Evolutionary conservation across 2,113 vertebrate genomes (phyloP).

Genomic region (Accipiter virgatus): DNA sequence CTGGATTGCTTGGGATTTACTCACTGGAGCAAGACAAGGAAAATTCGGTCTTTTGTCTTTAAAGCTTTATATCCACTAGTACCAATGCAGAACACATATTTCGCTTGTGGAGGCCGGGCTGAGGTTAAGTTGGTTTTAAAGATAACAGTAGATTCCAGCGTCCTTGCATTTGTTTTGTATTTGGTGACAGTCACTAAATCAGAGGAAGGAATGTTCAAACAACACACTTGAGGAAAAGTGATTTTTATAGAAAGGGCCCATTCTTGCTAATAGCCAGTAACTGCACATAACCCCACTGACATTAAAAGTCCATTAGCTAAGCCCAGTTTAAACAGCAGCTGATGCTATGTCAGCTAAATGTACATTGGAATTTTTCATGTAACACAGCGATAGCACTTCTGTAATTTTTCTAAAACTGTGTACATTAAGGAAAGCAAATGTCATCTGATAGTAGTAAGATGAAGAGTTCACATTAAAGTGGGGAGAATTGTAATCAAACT

Average conservation of each 20-base stretch:
- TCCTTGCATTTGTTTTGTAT: slow-evolving; percentile 77
- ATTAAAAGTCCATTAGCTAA: slow-evolving; percentile 93
- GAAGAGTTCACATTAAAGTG: slow-evolving; percentile 47
- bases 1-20: not conserved
- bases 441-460: slow-evolving; percentile 65
- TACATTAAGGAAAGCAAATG: slow-evolving; percentile 77
- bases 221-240: slow-evolving; percentile 77
- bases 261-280: slow-evolving; percentile 80
- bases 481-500: slow-evolving; percentile 68
- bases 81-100: slow-evolving; percentile 28
- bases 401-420: slow-evolving; percentile 69
- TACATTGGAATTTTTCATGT: slow-evolving; percentile 75
- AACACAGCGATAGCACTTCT: slow-evolving; percentile 66
- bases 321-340: slow-evolving; percentile 84
- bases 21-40: not conserved
- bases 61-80: slow-evolving; percentile 8
- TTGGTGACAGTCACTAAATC: slow-evolving; percentile 82
- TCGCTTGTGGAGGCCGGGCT: slow-evolving; percentile 35
- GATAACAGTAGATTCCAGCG: slow-evolving; percentile 74
- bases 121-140: slow-evolving; percentile 72
- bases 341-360: slow-evolving; percentile 84
- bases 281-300: slow-evolving; percentile 77
- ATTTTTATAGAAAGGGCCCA: slow-evolving; percentile 76
- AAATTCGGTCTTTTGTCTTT: not conserved
- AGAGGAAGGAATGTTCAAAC: slow-evolving; percentile 81